These are phyloP conservation scores for Orbicella faveolata DNA, from an alignment of 64 coral and sea anemone species.

Conservation along the genomic window DNA sequence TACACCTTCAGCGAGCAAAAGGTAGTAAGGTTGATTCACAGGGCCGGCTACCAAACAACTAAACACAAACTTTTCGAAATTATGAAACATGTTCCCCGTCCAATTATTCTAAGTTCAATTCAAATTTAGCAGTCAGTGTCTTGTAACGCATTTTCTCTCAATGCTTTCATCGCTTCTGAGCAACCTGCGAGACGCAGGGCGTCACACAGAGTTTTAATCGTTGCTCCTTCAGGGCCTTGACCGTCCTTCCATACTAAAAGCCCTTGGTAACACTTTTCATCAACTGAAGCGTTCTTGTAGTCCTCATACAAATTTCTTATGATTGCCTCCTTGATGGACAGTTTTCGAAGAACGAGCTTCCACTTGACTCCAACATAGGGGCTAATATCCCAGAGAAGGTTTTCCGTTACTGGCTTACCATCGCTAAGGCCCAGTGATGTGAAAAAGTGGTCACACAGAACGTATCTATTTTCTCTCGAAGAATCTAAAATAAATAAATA, in stretches of 20 bases:
- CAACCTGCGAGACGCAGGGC: not conserved
- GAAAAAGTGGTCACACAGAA: not conserved
- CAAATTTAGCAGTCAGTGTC: no score
- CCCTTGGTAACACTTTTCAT: not conserved
- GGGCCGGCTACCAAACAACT: no score
- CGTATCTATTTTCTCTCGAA: not conserved
- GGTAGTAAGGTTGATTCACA: no score
- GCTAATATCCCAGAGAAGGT: not conserved
- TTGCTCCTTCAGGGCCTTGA: not conserved
- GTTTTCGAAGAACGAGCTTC: not conserved
- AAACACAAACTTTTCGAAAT: no score
- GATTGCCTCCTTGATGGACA: not conserved
- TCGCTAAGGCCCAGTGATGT: not conserved
- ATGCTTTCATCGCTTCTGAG: not conserved
- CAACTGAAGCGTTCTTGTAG: not conserved
- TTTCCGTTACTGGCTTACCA: not conserved
- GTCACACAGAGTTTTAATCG: not conserved
- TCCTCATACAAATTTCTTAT: not conserved
- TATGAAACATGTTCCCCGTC: no score
- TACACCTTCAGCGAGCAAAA: no score
- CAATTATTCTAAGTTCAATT: no score
- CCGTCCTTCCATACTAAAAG: not conserved
- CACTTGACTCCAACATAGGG: not conserved
- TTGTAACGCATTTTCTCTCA: no score
- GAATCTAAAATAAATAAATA: not conserved